Percentiles rank a stretch among this genome's conserved stretches.
These are phyloP conservation scores for Apteryx owenii DNA, from an alignment of 2,113 vertebrate genomes.

Conservation along the genomic window DNA sequence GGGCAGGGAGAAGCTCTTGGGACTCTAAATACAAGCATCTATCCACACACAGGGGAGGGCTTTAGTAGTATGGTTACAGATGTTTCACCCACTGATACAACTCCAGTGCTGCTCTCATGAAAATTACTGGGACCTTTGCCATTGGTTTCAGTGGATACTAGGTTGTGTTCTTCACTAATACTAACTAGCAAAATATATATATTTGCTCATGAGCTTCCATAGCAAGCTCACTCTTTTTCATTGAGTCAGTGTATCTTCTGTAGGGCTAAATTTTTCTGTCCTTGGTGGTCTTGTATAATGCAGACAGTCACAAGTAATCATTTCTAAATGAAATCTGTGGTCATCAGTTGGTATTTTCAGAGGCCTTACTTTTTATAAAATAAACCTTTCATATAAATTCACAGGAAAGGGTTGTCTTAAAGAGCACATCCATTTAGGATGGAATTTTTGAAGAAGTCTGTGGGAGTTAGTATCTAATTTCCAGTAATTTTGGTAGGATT, in stretches of 20 bases:
- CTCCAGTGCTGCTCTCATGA: background rate
- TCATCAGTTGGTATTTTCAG: background rate
- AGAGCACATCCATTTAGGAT: background rate
- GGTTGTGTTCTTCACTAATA: background rate
- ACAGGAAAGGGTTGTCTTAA: background rate
- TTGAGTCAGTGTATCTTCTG: background rate
- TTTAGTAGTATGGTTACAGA: background rate
- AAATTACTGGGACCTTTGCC: background rate
- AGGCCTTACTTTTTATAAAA: background rate
- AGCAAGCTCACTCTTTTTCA: background rate
- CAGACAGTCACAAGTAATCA: no score
- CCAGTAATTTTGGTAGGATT: background rate
- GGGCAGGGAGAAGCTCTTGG: background rate
- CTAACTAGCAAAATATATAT: background rate
- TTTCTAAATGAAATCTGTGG: background rate
- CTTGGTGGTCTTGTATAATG: background rate
- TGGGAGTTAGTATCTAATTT: background rate
- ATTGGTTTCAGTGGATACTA: background rate
- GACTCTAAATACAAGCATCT: background rate
- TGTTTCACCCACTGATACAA: background rate
- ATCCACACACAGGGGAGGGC: accelerated
- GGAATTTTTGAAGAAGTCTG: background rate
- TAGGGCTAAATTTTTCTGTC: background rate
- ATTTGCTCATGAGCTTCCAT: background rate
- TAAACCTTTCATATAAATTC: background rate